These are phyloP conservation scores for Rhynchopsitta pachyrhyncha DNA, from an alignment of 2,113 vertebrate species.

Conservation along the genomic window DNA sequence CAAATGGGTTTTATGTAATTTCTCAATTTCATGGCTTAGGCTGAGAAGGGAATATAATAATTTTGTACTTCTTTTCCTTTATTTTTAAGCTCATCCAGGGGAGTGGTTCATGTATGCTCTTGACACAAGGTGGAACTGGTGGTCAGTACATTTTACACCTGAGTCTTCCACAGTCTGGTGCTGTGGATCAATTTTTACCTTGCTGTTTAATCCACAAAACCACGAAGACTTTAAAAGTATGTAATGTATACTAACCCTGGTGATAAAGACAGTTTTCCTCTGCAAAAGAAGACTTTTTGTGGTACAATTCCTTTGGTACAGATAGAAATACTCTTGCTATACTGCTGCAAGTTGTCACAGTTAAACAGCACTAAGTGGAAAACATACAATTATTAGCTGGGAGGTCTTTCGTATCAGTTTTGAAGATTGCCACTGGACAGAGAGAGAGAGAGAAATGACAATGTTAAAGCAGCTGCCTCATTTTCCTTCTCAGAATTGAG, in stretches of 20 bases:
- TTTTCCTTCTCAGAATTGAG: background rate
- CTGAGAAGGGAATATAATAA: background rate
- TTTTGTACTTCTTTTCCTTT: background rate
- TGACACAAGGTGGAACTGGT: background rate
- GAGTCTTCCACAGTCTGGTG: background rate
- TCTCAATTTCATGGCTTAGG: background rate
- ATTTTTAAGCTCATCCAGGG: background rate
- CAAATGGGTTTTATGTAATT: background rate
- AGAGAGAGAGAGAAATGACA: background rate
- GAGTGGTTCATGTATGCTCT: background rate
- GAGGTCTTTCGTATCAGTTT: background rate
- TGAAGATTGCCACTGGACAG: background rate
- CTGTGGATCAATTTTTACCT: constrained; percentile 6
- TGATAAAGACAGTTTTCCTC: background rate
- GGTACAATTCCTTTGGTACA: background rate
- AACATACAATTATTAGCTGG: background rate
- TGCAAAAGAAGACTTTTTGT: background rate
- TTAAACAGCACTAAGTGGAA: background rate
- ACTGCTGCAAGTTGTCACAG: background rate
- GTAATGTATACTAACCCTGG: background rate
- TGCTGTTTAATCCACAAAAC: constrained; percentile 8
- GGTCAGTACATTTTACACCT: background rate
- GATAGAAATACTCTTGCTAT: background rate
- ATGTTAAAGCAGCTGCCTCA: background rate
- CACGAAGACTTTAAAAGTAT: background rate